Evolutionary conservation across 2,888 invertebrate species (phyloP).

Genomic region (Eupithecia tripunctaria): DNA sequence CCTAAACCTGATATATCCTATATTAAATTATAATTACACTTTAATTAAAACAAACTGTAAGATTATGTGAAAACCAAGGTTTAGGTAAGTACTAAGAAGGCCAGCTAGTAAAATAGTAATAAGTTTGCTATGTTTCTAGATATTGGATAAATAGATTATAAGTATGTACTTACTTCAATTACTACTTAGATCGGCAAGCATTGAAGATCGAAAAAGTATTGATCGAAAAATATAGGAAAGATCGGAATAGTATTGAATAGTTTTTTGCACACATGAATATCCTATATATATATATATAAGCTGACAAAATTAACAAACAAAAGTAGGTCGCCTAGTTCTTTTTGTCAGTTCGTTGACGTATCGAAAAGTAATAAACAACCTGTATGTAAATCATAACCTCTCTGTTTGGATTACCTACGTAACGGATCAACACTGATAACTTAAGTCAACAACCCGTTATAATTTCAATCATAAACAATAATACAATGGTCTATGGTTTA

Average conservation of each 20-base stretch:
- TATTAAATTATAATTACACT: neutral
- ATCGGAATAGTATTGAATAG: neutral
- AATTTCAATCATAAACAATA: slow-evolving; percentile 62
- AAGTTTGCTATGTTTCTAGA: neutral
- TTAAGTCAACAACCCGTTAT: slow-evolving; percentile 56
- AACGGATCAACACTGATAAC: slow-evolving; percentile 57
- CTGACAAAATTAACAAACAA: neutral
- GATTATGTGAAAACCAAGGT: neutral
- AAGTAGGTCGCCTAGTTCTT: neutral
- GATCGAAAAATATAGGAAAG: too few species aligned
- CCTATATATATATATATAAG: too few species aligned
- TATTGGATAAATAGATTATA: neutral
- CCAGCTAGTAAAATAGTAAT: neutral
- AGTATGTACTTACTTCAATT: neutral
- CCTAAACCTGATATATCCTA: neutral
- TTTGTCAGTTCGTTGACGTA: too few species aligned
- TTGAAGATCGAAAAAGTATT: too few species aligned
- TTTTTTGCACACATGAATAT: neutral
- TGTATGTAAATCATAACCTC: slow-evolving; percentile 31
- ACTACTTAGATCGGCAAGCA: neutral
- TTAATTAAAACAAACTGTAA: neutral
- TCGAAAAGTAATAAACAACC: neutral
- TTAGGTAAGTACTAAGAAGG: neutral
- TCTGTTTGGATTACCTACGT: slow-evolving; percentile 48
- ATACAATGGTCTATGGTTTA: slow-evolving; percentile 47